Base-by-base conservation (phyloP, 1,140 invertebrate species). In the Drosophila ananassae region DNA sequence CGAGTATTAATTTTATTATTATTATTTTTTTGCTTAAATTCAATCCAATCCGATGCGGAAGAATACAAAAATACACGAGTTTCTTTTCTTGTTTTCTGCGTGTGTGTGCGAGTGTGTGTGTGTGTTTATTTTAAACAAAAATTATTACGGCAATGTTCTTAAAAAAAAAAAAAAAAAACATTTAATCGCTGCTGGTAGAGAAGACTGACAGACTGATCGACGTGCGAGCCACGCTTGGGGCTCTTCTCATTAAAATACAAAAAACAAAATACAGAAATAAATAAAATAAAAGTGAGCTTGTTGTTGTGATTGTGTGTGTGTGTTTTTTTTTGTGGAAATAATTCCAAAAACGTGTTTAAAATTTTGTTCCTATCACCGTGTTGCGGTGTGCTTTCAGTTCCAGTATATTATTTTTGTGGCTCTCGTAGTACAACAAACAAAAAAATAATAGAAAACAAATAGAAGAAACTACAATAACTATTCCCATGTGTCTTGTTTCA, bases 111-210 rank as follows among this genome's bases (percentile, higher is more conserved):
- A 3, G 24, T 25, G 2, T 25, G 24, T 25, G 24, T 25, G 25
- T 79, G 59, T 47, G 46, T 75, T 56, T 63, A 60, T 72, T 75
- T 82, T 77, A 56, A 76, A 75, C 61, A 74, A 48, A 72, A 83
- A 87, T 79, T 79, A 87, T 87, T 87, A 81, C 82, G 78, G 75
- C 82, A 87, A 66, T 78, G 83, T 89, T 85, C 75, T 89, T 87
- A 68, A 73, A 87, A 17, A 17, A 17, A 17, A 17, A 17, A 17
- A 17, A 17, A 17, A 17, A 17, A 17, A 17, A 17, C 17, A 79
- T 77, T 87, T 83, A 83, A 74, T 87, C 83, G 69, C 56, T 51
- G 56, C 21, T 32, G 7, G 3, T 7, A 44, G 51, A 41, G 30
- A 44, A 54, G 46, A 53, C 60, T 57, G 73, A 58, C 74, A 51